These are phyloP conservation scores for Palythoa heliodiscus DNA, from an alignment of 92 coral and sea anemone species.

Conservation along the genomic window DNA sequence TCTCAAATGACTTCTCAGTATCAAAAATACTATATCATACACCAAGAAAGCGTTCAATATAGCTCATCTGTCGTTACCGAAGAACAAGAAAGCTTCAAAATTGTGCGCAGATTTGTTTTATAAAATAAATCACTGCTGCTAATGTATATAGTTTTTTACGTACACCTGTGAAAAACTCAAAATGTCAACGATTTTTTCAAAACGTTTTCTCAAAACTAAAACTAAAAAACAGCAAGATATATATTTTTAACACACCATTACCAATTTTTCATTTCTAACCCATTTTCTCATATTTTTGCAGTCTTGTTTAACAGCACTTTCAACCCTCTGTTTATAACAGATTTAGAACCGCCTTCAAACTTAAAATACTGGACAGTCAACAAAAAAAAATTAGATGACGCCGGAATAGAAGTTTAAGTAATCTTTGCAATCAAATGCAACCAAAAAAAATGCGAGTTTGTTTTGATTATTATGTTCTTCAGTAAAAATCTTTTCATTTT, in stretches of 20 bases:
- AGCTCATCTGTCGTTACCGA: too few species aligned
- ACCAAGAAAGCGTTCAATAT: too few species aligned
- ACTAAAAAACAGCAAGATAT: neutral
- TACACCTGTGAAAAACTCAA: neutral
- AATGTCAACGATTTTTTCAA: neutral
- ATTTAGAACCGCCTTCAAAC: too few species aligned
- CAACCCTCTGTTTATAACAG: too few species aligned
- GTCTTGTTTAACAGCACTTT: neutral
- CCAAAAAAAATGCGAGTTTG: neutral
- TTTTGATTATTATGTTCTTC: neutral
- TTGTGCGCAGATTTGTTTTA: neutral
- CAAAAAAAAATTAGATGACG: neutral
- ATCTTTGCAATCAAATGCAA: neutral
- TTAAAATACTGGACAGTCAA: neutral
- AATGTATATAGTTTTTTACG: neutral
- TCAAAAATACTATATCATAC: too few species aligned
- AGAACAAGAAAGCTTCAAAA: neutral
- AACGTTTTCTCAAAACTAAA: neutral
- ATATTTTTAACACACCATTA: neutral
- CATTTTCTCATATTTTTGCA: neutral
- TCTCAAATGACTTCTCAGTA: too few species aligned
- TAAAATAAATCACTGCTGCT: neutral
- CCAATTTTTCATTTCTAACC: neutral
- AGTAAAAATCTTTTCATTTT: neutral
- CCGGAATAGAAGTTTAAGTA: neutral